Conservation (phyloP, 1,140 invertebrate species). For the Eupristina koningsbergeri region DNA sequence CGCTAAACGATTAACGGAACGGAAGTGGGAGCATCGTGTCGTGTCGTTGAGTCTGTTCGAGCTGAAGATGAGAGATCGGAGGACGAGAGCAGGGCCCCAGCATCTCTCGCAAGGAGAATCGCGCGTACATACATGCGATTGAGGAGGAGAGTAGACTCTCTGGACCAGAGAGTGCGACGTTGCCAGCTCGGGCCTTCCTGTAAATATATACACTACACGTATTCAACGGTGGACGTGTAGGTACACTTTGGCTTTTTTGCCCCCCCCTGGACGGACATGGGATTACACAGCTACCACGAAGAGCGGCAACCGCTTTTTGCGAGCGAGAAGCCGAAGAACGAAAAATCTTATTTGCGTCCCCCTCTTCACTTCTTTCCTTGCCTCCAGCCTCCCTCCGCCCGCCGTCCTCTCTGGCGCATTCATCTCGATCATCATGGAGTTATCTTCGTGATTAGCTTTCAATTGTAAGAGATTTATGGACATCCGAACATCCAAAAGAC, state of each 20-base stretch:
- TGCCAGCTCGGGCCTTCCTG: constrained; percentile 55
- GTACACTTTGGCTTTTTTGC: constrained; percentile 43
- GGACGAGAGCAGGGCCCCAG: neutral
- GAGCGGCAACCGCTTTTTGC: constrained; percentile 63
- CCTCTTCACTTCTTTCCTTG: constrained; percentile 6
- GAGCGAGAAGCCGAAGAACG: constrained; percentile 1
- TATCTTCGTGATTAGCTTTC: constrained; percentile 24
- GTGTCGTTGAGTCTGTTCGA: neutral
- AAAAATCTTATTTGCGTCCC: constrained; percentile 21
- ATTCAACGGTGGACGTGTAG: constrained; percentile 32
- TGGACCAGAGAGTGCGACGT: constrained; percentile 55
- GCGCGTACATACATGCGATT: constrained; percentile 38
- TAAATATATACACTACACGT: constrained; percentile 52
- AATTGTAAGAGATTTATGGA: neutral
- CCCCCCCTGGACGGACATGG: constrained; percentile 57
- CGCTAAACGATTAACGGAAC: neutral
- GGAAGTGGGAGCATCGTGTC: constrained; percentile 2
- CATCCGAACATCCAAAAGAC: no score
- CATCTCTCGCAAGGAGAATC: constrained; percentile 13
- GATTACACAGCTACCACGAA: constrained; percentile 63
- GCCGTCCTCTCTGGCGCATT: constrained; percentile 21
- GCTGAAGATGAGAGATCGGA: neutral
- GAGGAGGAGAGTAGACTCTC: neutral
- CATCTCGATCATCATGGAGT: constrained; percentile 16
- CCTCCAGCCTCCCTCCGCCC: no score